phyloP scores from a whole-genome alignment of 2,888 invertebrate genomes.

The Ophion ellenae region DNA sequence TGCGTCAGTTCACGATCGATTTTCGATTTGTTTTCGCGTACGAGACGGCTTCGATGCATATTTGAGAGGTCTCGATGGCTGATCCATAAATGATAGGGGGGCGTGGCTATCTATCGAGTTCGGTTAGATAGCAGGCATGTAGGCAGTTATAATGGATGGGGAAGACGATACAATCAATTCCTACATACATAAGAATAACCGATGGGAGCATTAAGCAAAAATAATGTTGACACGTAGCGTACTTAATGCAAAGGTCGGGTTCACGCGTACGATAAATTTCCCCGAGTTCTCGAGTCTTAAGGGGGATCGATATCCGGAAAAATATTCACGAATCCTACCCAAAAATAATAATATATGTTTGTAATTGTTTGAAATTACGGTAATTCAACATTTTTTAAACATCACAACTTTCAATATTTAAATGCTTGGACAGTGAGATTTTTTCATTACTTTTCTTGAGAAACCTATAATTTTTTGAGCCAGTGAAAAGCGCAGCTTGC shows the following conservation, averaged over 20 bases:
- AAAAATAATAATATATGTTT: background rate
- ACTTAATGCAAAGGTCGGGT: slow-evolving; percentile 34
- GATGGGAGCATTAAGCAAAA: slow-evolving; percentile 4
- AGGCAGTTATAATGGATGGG: background rate
- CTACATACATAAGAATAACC: slow-evolving; percentile 10
- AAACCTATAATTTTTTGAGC: too few relatives aligned
- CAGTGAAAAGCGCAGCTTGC: too few relatives aligned
- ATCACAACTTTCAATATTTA: too few relatives aligned
- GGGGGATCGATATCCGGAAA: background rate
- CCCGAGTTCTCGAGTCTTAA: background rate
- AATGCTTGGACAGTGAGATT: too few relatives aligned
- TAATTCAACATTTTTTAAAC: too few relatives aligned
- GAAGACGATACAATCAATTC: background rate
- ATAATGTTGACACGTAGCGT: slow-evolving; percentile 6
- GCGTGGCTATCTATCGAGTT: slow-evolving; percentile 7
- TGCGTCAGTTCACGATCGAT: background rate
- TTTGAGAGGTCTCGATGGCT: background rate
- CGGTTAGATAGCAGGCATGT: background rate
- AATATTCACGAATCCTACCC: background rate
- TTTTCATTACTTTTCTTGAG: too few relatives aligned
- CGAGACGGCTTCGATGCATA: background rate
- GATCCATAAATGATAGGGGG: background rate
- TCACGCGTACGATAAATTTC: background rate
- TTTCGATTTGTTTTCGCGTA: background rate
- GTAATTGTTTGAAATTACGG: background rate